Evolutionary conservation across 2,888 invertebrate genomes (phyloP).

Genomic region (Thymelicus acteon): DNA sequence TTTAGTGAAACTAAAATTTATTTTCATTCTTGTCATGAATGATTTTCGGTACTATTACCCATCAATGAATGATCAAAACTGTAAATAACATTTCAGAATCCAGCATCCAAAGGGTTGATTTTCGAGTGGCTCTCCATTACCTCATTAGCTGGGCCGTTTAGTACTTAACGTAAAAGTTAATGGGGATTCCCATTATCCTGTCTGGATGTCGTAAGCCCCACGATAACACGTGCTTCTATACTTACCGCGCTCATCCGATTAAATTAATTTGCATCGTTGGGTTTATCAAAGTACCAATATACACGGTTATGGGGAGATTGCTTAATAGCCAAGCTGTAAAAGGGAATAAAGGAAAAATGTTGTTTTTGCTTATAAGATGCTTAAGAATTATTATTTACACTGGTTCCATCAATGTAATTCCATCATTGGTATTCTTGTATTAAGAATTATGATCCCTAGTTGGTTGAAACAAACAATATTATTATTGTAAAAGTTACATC

Average conservation of each 20-base stretch:
- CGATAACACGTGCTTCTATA: conserved; percentile 30
- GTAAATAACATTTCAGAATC: not conserved
- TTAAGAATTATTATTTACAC: no score
- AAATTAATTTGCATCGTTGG: conserved; percentile 16
- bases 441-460: no score
- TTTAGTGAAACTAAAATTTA: no score
- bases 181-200: conserved; percentile 32
- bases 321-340: not conserved
- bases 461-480: no score
- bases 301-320: not conserved
- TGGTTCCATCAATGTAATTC: no score
- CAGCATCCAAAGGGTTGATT: conserved; percentile 15
- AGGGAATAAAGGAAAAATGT: not conserved
- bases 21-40: no score
- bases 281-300: not conserved
- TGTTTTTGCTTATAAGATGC: no score
- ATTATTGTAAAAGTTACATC: no score
- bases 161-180: conserved; percentile 35
- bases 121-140: conserved; percentile 9
- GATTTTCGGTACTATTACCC: no score
- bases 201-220: conserved; percentile 23
- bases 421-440: no score
- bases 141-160: conserved; percentile 26
- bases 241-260: conserved; percentile 12
- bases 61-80: no score